A percentile compares a stretch with the other conserved stretches of the same genome.
Conservation (phyloP, 1,140 invertebrate genomes). For the Cydia strobilella region DNA sequence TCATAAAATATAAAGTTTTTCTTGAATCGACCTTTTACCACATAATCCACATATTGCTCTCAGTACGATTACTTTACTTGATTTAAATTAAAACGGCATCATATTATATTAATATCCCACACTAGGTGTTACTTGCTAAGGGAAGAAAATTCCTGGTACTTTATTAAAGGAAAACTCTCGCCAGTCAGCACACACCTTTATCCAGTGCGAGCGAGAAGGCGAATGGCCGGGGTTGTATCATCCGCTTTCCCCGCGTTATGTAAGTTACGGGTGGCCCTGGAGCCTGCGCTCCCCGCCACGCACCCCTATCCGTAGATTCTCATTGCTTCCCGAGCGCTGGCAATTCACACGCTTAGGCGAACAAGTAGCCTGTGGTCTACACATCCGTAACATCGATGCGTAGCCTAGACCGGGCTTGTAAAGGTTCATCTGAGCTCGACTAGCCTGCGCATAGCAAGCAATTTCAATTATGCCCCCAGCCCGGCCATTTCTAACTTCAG, state of each 20-base stretch:
- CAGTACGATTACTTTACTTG: no score
- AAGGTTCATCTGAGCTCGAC: background rate
- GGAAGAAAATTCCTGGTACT: background rate
- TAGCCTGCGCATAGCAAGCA: background rate
- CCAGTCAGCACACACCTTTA: constrained; percentile 43
- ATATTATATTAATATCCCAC: no score
- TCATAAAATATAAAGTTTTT: no score
- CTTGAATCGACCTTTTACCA: no score
- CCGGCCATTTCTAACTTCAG: constrained; percentile 13
- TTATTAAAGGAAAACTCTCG: constrained; percentile 44
- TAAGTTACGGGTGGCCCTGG: constrained; percentile 69
- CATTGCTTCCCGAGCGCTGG: background rate
- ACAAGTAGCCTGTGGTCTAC: background rate
- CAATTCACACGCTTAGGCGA: background rate
- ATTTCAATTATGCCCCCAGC: background rate
- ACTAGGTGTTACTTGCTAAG: background rate
- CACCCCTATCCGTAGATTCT: constrained; percentile 33
- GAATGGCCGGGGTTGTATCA: constrained; percentile 57
- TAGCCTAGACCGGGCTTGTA: background rate
- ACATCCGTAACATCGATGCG: background rate
- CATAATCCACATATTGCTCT: no score
- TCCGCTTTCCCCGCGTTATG: constrained; percentile 73
- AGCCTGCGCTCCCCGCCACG: constrained; percentile 54
- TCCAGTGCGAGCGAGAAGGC: constrained; percentile 60
- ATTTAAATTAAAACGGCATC: no score